Evolutionary conservation across 2,888 invertebrate genomes (phyloP), one percentile per base, ranked within the genome.

Genomic region (Machimus atricapillus): DNA sequence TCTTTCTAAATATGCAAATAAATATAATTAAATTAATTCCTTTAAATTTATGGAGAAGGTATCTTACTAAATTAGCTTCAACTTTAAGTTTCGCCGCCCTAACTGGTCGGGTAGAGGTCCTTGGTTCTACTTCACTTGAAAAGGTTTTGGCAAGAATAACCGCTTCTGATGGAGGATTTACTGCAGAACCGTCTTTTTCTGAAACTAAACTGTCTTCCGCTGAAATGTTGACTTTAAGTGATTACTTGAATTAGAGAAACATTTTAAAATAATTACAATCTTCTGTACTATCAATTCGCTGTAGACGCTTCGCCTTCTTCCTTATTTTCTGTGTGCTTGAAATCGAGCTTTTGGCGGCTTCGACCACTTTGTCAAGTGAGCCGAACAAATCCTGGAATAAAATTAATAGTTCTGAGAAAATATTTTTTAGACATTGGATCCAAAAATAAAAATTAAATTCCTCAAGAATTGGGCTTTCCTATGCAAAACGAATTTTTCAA

Each of bases 11-110:
- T 56, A 4, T n/a, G n/a, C n/a, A n/a, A 14, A 66, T 16, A 34
- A 43, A 43, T 3, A 52, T 52, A 66, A 52, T 40, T 37, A 31
- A 40, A 34, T 12, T 37, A 56, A 19, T 12, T 37, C 5, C 3
- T 23, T 56, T 40, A 37, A 4, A 9, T 14, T 43, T 23, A 40
- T 5, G 2, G 34, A 14, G 16, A 23, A 46, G 14, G 3, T 4
- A 14, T 79, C 87, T 86, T 85, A 89, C 89, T 43, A 92, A 89
- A 87, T 89, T 89, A 58, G 90, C 90, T 77, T 91, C 91, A 0
- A 89, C 89, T 74, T 90, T 91, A 6, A 91, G 40, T 85, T 90
- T 92, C 1, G 92, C 92, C 0, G 91, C 91, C 2, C 92, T 91
- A 85, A 90, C 90, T 6, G 92, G 92, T 1, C 92, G 16, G 1